Percentiles rank a stretch among this genome's conserved stretches.
phyloP scores from a whole-genome alignment of 2,797 vertebrate genomes.

The Podarcis lilfordi region DNA sequence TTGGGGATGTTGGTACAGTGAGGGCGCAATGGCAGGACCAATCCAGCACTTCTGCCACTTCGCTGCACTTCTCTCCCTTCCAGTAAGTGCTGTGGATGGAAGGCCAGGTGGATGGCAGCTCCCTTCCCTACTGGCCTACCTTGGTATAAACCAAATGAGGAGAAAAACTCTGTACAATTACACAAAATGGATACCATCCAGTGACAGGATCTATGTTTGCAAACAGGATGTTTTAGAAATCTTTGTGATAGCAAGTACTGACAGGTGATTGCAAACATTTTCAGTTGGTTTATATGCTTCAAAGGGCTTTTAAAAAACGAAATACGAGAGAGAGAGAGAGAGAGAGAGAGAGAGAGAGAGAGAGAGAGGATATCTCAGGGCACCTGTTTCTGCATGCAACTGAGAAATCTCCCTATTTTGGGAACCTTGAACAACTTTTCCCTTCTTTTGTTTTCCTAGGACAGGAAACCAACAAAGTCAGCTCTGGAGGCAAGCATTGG shows the following conservation, averaged over 20 bases:
- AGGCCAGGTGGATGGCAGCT: too few relatives aligned
- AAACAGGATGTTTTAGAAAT: not conserved
- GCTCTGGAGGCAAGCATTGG: slow-evolving; percentile 39
- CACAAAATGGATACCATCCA: not conserved
- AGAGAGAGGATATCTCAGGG: not conserved
- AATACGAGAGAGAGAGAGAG: not conserved
- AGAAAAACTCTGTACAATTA: not conserved
- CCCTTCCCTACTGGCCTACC: too few relatives aligned
- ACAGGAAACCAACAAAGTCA: slow-evolving; percentile 47
- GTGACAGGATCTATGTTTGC: not conserved
- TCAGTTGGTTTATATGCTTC: not conserved
- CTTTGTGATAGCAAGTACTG: not conserved
- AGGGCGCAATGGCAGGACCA: too few relatives aligned
- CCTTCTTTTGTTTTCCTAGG: slow-evolving; percentile 46
- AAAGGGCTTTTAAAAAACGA: slow-evolving; percentile 3
- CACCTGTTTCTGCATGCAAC: not conserved
- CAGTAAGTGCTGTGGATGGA: too few relatives aligned
- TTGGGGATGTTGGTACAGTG: too few relatives aligned
- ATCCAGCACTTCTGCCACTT: too few relatives aligned
- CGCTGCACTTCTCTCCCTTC: too few relatives aligned
- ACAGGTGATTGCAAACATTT: not conserved
- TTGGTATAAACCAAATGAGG: not conserved
- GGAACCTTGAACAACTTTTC: not conserved
- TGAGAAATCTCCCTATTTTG: not conserved
- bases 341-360: not conserved